Conservation (phyloP, 2,888 invertebrate genomes). For the Toxonevra muliebris region DNA sequence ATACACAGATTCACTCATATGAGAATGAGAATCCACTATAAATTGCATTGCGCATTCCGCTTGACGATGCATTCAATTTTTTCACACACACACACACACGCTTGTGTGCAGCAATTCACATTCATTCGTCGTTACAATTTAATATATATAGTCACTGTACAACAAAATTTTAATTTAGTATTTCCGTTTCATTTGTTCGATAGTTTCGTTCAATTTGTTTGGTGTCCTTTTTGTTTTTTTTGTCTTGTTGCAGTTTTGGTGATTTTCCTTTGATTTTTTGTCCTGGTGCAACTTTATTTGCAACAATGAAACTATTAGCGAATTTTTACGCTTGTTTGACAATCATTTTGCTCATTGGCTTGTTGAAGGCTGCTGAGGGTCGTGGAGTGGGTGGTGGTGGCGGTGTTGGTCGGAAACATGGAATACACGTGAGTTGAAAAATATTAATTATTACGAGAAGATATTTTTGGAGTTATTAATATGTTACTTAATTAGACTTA, state of each 20-base stretch:
- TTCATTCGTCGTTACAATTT: background rate
- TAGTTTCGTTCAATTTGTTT: background rate
- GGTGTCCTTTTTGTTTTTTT: background rate
- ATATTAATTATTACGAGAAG: background rate
- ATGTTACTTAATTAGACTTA: too few species aligned
- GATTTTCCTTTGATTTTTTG: background rate
- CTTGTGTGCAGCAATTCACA: background rate
- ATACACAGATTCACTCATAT: background rate
- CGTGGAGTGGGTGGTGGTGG: constrained; percentile 9
- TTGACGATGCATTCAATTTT: constrained; percentile 2
- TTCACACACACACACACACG: background rate
- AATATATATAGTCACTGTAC: background rate
- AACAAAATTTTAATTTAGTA: background rate
- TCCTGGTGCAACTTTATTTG: constrained; percentile 44
- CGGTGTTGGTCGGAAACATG: background rate
- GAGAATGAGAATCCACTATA: background rate
- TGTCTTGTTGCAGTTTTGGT: background rate
- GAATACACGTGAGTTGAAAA: background rate
- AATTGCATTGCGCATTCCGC: constrained; percentile 2
- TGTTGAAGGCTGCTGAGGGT: constrained; percentile 46
- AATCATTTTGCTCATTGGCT: constrained; percentile 55
- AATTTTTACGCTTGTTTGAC: constrained; percentile 55
- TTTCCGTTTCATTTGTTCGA: constrained; percentile 1
- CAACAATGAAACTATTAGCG: constrained; percentile 51
- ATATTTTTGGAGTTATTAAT: background rate